Evolutionary conservation across 2,888 invertebrate species (phyloP).

Genomic region (Tetrapedia diversipes): DNA sequence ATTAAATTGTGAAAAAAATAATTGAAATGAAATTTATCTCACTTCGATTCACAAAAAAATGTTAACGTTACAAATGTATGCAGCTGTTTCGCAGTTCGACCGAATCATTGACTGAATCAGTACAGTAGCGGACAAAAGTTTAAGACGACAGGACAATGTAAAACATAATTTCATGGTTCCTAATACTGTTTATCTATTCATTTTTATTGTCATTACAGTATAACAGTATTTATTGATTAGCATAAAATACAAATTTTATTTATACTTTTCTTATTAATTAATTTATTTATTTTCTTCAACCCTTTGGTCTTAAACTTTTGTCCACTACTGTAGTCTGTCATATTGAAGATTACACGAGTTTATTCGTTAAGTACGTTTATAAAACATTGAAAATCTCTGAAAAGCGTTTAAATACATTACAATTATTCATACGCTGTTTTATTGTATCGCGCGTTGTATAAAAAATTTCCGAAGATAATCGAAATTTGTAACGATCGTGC

Average conservation of each 20-base stretch:
- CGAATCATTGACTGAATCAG: neutral
- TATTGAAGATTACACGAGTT: neutral
- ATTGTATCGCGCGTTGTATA: neutral
- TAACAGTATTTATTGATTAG: too few relatives aligned
- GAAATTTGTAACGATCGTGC: neutral
- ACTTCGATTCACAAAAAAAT: neutral
- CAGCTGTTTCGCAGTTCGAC: neutral
- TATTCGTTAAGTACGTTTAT: neutral
- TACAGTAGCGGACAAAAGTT: too few relatives aligned
- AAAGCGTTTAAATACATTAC: neutral
- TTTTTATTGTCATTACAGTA: too few relatives aligned
- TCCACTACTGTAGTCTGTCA: neutral
- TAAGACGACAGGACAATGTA: too few relatives aligned
- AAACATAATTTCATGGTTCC: too few relatives aligned
- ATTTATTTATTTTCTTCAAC: too few relatives aligned
- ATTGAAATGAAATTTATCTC: neutral
- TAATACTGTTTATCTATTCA: too few relatives aligned
- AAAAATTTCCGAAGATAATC: conserved; percentile 11
- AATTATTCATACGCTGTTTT: neutral
- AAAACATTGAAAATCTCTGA: neutral
- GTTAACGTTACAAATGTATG: neutral
- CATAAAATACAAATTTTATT: too few relatives aligned
- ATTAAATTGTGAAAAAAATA: too few relatives aligned
- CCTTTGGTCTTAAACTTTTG: too few relatives aligned
- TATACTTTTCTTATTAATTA: too few relatives aligned